Evolutionary conservation across 2,888 invertebrate species (phyloP).

Genomic region (Andrena praecox): DNA sequence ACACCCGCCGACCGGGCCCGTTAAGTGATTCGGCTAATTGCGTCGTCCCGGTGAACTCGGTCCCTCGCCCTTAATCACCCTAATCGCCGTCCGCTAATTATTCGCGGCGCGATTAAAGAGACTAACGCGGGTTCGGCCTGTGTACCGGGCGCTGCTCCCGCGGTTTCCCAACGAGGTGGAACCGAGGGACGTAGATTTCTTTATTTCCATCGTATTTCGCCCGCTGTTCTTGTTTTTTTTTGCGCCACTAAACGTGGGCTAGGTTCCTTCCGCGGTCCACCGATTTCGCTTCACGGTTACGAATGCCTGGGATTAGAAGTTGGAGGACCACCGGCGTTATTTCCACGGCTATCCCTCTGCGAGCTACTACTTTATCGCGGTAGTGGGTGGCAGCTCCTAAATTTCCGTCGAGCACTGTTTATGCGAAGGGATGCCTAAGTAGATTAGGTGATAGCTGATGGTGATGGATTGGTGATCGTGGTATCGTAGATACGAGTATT

Average conservation of each 20-base stretch:
- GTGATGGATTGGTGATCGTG: background rate
- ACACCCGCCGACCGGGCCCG: slow-evolving; percentile 63
- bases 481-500: background rate
- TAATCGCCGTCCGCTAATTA: slow-evolving; percentile 81
- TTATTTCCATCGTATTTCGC: slow-evolving; percentile 65
- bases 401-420: background rate
- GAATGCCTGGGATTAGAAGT: slow-evolving; percentile 17
- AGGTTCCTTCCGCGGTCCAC: background rate
- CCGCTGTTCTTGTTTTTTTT: slow-evolving; percentile 29
- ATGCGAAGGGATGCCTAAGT: background rate
- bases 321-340: background rate
- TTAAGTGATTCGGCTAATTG: slow-evolving; percentile 82
- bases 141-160: slow-evolving; percentile 42
- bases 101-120: slow-evolving; percentile 81
- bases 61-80: slow-evolving; percentile 77
- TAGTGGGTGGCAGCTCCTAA: background rate
- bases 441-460: slow-evolving; percentile 1
- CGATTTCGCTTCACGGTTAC: background rate
- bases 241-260: slow-evolving; percentile 11
- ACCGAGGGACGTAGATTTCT: slow-evolving; percentile 63
- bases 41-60: slow-evolving; percentile 70
- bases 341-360: background rate
- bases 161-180: slow-evolving; percentile 60
- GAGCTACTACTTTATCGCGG: background rate
- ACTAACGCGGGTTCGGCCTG: slow-evolving; percentile 69